Percentiles rank a stretch among this genome's conserved stretches.
Conservation (phyloP, 2,797 vertebrate genomes). For the Myripristis murdjan region DNA sequence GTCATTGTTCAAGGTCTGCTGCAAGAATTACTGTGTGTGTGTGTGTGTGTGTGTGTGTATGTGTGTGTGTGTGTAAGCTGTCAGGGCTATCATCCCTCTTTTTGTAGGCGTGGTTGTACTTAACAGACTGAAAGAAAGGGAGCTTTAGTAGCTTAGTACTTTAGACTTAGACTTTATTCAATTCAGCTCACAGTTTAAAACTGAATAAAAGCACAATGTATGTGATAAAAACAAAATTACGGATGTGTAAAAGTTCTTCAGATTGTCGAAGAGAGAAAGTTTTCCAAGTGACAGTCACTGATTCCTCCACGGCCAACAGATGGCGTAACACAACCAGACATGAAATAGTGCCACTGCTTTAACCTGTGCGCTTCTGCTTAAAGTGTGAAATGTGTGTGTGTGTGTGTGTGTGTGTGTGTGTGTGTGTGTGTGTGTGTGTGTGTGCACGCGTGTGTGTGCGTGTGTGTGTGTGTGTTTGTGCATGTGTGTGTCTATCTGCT, state of each 20-base stretch:
- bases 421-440: slow-evolving; percentile 4
- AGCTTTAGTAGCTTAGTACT: no score
- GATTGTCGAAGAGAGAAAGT: no score
- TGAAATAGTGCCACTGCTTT: neutral
- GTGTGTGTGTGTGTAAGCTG: neutral
- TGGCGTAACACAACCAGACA: slow-evolving; percentile 73
- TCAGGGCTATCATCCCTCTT: neutral
- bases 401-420: slow-evolving; percentile 8
- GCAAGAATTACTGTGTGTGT: neutral
- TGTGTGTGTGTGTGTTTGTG: slow-evolving; percentile 9
- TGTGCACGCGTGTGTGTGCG: neutral
- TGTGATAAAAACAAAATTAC: no score
- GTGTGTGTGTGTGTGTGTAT: neutral
- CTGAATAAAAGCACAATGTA: no score
- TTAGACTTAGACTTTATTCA: no score
- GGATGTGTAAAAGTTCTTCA: no score
- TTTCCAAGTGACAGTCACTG: no score
- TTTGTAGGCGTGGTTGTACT: no score
- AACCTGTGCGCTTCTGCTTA: neutral
- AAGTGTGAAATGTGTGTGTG: neutral
- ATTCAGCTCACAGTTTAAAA: no score
- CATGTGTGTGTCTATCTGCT: neutral
- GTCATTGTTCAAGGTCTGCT: neutral
- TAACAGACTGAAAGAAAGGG: no score
- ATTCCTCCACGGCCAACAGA: slow-evolving; percentile 64